Percentiles rank a stretch among this genome's conserved stretches.
These are phyloP conservation scores for Herminia tarsipennalis DNA, from an alignment of 2,888 invertebrate species.

Conservation along the genomic window DNA sequence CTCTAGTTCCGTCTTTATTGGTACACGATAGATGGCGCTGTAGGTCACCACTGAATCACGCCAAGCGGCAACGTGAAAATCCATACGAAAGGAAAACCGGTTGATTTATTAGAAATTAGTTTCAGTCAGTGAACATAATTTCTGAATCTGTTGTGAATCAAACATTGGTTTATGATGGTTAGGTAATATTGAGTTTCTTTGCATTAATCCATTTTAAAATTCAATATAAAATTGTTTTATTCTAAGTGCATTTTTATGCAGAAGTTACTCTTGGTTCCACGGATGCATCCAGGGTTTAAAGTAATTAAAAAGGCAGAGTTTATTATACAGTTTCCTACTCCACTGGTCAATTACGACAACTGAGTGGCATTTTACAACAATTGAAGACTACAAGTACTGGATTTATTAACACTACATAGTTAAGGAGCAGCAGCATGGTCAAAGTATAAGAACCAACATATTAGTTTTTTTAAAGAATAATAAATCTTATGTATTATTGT, in stretches of 20 bases:
- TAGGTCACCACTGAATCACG: conserved; percentile 40
- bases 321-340: no score
- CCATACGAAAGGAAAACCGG: conserved; percentile 53
- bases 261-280: no score
- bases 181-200: background rate
- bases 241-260: no score
- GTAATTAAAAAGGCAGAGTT: no score
- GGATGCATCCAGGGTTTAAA: no score
- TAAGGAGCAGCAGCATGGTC: no score
- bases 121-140: conserved; percentile 50
- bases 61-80: conserved; percentile 48
- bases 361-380: no score
- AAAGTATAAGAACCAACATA: background rate
- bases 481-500: background rate
- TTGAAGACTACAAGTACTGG: no score
- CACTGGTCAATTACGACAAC: no score
- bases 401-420: no score
- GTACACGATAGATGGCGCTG: conserved; percentile 45
- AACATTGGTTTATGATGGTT: conserved; percentile 25
- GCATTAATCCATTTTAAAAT: no score
- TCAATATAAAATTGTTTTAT: no score
- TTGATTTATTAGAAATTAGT: conserved; percentile 59
- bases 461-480: background rate
- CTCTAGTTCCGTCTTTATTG: conserved; percentile 42
- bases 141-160: conserved; percentile 47